Conservation (phyloP, 2,113 vertebrate genomes). For the Typhlomys cinereus region DNA sequence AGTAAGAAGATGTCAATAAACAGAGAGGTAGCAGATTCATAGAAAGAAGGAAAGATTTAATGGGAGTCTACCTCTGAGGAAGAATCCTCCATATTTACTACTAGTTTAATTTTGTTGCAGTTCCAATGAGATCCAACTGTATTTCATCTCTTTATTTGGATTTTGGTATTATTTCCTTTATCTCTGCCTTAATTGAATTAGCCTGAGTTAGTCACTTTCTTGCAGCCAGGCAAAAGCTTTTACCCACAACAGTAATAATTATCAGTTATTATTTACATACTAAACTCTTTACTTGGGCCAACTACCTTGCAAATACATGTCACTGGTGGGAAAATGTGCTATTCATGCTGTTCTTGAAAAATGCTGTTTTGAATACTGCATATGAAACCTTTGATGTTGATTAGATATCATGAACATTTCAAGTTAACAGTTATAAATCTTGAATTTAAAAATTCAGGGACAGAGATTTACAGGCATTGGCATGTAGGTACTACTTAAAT, state of each 20-base stretch:
- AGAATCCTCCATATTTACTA: neutral
- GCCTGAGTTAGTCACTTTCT: neutral
- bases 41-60: neutral
- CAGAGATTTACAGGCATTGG: neutral
- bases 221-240: neutral
- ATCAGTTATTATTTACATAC: neutral
- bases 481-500: neutral
- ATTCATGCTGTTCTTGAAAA: slow-evolving; percentile 2
- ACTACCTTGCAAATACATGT: slow-evolving; percentile 27
- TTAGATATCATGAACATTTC: neutral
- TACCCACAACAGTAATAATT: slow-evolving; percentile 7
- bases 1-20: slow-evolving; percentile 36
- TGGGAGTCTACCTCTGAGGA: neutral
- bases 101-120: neutral
- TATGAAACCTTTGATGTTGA: neutral
- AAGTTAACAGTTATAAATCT: neutral
- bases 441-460: slow-evolving; percentile 13
- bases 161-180: neutral
- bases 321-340: neutral
- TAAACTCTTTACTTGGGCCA: neutral
- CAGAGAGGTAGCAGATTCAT: slow-evolving; percentile 16
- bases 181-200: neutral
- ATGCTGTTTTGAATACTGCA: slow-evolving; percentile 8
- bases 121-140: neutral
- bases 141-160: slow-evolving; percentile 15